Percentiles rank a stretch among this genome's conserved stretches.
These are phyloP conservation scores for Synanthedon tipuliformis DNA, from an alignment of 2,888 invertebrate species.

Conservation along the genomic window DNA sequence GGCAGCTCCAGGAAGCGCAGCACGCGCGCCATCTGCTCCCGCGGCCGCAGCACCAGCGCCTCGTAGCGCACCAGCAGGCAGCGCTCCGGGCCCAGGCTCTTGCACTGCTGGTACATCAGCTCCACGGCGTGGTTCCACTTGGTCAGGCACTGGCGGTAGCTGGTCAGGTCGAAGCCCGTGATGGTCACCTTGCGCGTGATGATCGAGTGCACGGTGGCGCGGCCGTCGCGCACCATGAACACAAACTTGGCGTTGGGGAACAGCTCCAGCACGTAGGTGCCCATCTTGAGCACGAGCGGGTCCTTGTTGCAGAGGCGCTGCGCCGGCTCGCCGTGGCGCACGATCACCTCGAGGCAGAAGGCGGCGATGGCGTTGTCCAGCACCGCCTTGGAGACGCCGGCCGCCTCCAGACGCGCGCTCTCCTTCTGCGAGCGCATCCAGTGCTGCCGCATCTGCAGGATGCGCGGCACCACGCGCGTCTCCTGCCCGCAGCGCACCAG, in stretches of 20 bases:
- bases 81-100: slow-evolving; percentile 78
- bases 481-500: slow-evolving; percentile 98
- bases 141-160: slow-evolving; percentile 92
- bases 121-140: slow-evolving; percentile 98
- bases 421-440: slow-evolving; percentile 97
- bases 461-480: slow-evolving; percentile 94
- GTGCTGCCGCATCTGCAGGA: slow-evolving; percentile 94
- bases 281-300: slow-evolving; percentile 97
- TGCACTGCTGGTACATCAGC: slow-evolving; percentile 94
- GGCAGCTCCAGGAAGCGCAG: slow-evolving; percentile 89
- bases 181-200: slow-evolving; percentile 89
- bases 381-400: slow-evolving; percentile 91
- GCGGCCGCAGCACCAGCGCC: slow-evolving; percentile 95
- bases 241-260: slow-evolving; percentile 98
- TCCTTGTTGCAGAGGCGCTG: slow-evolving; percentile 98
- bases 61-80: slow-evolving; percentile 96
- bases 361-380: slow-evolving; percentile 96
- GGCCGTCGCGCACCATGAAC: slow-evolving; percentile 97
- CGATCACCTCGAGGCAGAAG: slow-evolving; percentile 96
- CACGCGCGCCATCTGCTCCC: slow-evolving; percentile 87
- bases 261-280: slow-evolving; percentile 88
- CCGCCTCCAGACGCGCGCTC: slow-evolving; percentile 89
- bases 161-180: slow-evolving; percentile 93
- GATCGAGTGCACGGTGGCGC: slow-evolving; percentile 98
- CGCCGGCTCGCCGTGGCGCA: slow-evolving; percentile 95